Percentiles rank a stretch among this genome's conserved stretches.
These are phyloP conservation scores for Enteromius anoplus DNA, from an alignment of 2,797 vertebrate genomes.

Conservation along the genomic window DNA sequence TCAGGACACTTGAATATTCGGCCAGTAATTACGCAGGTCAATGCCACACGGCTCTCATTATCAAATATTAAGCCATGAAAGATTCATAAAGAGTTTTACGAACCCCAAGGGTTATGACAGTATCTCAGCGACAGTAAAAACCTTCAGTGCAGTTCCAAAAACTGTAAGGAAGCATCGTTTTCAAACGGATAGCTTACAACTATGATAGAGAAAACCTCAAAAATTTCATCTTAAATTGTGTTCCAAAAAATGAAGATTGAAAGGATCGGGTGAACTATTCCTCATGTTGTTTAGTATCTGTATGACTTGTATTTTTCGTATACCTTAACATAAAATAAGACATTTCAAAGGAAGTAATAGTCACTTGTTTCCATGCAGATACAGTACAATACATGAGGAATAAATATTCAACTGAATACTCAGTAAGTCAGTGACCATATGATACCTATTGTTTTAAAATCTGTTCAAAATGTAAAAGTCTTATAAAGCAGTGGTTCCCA, in stretches of 20 bases:
- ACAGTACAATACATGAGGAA: neutral
- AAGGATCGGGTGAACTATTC: no score
- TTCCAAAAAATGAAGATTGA: no score
- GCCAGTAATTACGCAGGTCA: constrained; percentile 57
- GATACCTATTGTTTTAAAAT: neutral
- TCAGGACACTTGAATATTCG: constrained; percentile 48
- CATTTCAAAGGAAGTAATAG: neutral
- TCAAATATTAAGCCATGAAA: constrained; percentile 44
- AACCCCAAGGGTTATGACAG: neutral
- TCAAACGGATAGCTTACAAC: neutral
- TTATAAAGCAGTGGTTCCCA: no score
- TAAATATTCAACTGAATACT: neutral
- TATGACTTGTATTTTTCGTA: neutral
- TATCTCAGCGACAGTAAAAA: neutral
- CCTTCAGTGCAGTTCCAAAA: neutral
- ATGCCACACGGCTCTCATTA: constrained; percentile 47
- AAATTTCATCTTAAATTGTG: no score
- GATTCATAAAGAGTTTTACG: constrained; percentile 28
- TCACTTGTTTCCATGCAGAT: no score
- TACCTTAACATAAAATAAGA: neutral
- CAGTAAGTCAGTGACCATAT: neutral
- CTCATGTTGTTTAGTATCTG: neutral
- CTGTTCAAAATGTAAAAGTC: neutral
- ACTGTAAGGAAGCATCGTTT: neutral
- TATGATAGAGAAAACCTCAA: no score